Percentiles rank a stretch among this genome's conserved stretches.
Conservation (phyloP, 2,113 vertebrate genomes). For the Cochlearius cochlearius region DNA sequence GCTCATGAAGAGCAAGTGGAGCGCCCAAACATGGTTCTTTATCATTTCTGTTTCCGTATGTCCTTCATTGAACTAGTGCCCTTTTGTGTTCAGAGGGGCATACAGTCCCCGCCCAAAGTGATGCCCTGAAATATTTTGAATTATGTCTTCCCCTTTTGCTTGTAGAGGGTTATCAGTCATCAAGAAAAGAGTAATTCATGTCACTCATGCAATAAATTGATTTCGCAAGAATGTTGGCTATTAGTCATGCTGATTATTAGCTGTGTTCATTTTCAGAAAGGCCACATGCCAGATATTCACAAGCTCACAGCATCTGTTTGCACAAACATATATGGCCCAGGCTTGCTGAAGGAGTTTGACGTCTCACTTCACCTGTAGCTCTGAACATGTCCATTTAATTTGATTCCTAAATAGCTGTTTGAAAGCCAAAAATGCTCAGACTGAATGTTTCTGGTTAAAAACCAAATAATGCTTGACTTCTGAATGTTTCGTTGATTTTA, state of each 20-base stretch:
- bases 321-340: fast-evolving
- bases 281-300: not conserved
- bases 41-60: not conserved
- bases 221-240: not conserved
- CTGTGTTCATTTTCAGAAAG: not conserved
- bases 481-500: not conserved
- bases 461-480: not conserved
- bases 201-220: not conserved
- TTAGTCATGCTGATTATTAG: not conserved
- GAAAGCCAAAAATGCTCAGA: not conserved
- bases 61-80: not conserved
- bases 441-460: not conserved
- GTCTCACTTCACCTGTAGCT: not conserved
- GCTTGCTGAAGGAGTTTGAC: not conserved
- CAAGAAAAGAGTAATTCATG: not conserved
- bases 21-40: not conserved
- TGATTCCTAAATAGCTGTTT: not conserved
- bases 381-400: not conserved
- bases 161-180: not conserved
- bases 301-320: not conserved
- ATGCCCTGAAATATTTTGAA: not conserved
- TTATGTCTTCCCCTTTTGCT: not conserved
- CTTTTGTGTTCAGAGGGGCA: not conserved
- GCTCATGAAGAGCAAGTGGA: not conserved
- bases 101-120: not conserved